Evolutionary conservation across 2,797 vertebrate species (phyloP).

Genomic region (Pipistrellus pipistrellus): DNA sequence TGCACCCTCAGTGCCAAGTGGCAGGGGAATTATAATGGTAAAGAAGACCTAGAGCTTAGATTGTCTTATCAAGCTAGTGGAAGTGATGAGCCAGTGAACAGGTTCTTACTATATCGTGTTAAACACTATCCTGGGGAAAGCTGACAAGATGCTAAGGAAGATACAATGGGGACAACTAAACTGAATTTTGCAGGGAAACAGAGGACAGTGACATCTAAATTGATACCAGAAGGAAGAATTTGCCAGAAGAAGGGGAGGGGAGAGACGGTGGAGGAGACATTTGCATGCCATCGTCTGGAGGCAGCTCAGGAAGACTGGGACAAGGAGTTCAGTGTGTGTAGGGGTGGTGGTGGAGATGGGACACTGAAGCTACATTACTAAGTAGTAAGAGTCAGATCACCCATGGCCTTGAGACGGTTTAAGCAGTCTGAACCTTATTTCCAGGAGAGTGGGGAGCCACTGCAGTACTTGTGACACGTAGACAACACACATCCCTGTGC

Average conservation of each 20-base stretch:
- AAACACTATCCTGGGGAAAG: neutral
- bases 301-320: neutral
- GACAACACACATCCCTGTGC: neutral
- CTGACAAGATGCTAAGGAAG: neutral
- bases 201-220: conserved; percentile 2
- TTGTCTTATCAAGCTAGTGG: neutral
- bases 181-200: neutral
- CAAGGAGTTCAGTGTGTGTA: rapidly evolving
- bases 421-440: neutral
- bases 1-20: neutral
- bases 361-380: neutral
- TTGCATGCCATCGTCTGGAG: no score
- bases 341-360: neutral
- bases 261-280: neutral
- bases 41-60: neutral
- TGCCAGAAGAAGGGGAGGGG: neutral
- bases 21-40: neutral
- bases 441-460: neutral
- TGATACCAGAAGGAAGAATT: neutral
- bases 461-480: neutral
- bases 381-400: neutral
- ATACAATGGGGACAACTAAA: neutral
- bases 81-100: neutral
- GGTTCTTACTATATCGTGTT: neutral
- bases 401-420: neutral